phyloP scores from a whole-genome alignment of 2,113 vertebrate species.

The Heterocephalus glaber region DNA sequence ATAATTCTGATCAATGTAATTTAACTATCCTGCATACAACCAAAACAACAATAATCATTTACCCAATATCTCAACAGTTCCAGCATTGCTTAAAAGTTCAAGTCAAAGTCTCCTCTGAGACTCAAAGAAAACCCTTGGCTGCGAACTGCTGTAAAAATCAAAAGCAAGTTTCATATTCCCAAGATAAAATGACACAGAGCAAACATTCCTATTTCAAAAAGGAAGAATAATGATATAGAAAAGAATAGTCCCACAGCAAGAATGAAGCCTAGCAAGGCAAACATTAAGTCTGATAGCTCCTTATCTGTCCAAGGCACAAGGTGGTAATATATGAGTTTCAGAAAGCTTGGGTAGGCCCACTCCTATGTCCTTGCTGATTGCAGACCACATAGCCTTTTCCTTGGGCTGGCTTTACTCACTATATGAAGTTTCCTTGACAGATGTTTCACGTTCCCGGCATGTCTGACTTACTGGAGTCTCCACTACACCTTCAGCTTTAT shows the following conservation, averaged over 20 bases:
- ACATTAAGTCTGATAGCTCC: neutral
- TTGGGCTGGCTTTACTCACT: neutral
- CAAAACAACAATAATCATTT: neutral
- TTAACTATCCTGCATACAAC: neutral
- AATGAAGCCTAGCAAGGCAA: neutral
- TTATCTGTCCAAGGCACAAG: neutral
- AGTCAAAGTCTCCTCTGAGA: neutral
- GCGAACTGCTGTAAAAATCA: neutral
- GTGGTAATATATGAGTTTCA: neutral
- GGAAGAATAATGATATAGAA: neutral
- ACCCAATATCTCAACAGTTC: neutral
- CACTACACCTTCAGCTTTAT: neutral
- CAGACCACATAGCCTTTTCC: neutral
- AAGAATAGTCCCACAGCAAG: neutral
- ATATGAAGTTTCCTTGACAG: neutral
- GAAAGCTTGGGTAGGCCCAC: neutral
- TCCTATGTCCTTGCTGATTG: neutral
- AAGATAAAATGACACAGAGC: neutral
- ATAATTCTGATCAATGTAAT: neutral
- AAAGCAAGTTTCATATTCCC: neutral
- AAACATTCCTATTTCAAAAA: neutral
- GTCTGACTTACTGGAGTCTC: neutral
- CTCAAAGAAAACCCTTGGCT: neutral
- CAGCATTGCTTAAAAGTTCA: neutral
- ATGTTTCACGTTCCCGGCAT: neutral